Evolutionary conservation across 2,797 vertebrate genomes (phyloP).

Genomic region (Lutjanus argentimaculatus): DNA sequence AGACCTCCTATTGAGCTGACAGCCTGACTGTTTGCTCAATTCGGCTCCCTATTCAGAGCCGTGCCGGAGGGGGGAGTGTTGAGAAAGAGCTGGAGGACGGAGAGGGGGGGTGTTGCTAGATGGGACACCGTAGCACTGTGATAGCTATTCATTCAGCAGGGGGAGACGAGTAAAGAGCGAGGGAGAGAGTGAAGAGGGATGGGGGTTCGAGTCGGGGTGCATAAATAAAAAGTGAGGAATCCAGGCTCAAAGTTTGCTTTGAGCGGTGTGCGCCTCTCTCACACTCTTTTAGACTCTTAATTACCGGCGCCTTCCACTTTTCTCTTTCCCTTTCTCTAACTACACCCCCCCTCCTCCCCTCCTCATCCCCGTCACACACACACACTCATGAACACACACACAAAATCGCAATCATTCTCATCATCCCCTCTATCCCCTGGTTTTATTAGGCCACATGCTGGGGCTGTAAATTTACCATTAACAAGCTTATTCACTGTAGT

Average conservation of each 20-base stretch:
- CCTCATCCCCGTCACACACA: conserved; percentile 30
- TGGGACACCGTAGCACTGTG: conserved; percentile 82
- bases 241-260: conserved; percentile 81
- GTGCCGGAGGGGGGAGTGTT: conserved; percentile 46
- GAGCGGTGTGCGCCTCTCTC: conserved; percentile 81
- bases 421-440: conserved; percentile 77
- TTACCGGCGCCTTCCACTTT: conserved; percentile 81
- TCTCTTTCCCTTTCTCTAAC: conserved; percentile 61
- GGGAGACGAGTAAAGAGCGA: conserved; percentile 74
- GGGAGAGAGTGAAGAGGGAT: conserved; percentile 65
- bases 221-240: conserved; percentile 84
- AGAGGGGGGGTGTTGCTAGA: conserved; percentile 65
- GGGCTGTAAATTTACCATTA: conserved; percentile 87
- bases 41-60: conserved; percentile 85
- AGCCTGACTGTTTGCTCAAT: conserved; percentile 90
- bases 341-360: conserved; percentile 21
- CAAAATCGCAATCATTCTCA: conserved; percentile 74
- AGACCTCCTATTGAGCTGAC: conserved; percentile 91
- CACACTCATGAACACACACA: conserved; percentile 39
- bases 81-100: conserved; percentile 58
- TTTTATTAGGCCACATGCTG: conserved; percentile 86
- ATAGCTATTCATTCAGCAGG: conserved; percentile 85
- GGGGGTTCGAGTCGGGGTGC: conserved; percentile 52
- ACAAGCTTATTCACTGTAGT: conserved; percentile 83
- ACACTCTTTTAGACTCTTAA: conserved; percentile 82